These are phyloP conservation scores for Heterotilapia buettikoferi DNA, from an alignment of 2,113 vertebrate genomes.

Conservation along the genomic window DNA sequence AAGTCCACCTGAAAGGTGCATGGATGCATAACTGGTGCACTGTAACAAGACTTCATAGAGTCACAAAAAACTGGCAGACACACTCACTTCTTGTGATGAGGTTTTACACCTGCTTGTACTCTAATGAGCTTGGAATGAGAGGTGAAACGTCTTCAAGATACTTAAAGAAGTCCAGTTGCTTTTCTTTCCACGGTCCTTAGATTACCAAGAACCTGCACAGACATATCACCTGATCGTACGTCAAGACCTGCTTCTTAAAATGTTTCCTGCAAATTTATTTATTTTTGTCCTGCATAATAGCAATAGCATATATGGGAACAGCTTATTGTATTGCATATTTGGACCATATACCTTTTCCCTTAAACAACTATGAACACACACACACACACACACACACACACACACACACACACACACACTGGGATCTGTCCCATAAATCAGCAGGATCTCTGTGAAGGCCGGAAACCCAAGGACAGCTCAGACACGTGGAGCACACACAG, in stretches of 20 bases:
- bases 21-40: neutral
- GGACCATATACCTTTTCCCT: neutral
- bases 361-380: neutral
- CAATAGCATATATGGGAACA: neutral
- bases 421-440: slow-evolving; percentile 55
- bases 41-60: neutral
- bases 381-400: neutral
- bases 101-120: neutral
- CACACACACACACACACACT: neutral
- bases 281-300: neutral
- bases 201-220: neutral
- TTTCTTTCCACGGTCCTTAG: neutral
- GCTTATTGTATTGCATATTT: neutral
- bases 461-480: slow-evolving; percentile 57
- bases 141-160: neutral
- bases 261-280: neutral
- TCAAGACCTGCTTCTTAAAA: neutral
- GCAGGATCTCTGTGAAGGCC: slow-evolving; percentile 25
- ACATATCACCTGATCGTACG: neutral
- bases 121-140: neutral
- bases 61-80: neutral
- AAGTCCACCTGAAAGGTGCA: neutral
- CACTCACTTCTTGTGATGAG: rapidly evolving
- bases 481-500: slow-evolving; percentile 52
- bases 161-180: rapidly evolving